phyloP scores from a whole-genome alignment of 1,140 invertebrate species.

The Anoplophora glabripennis region DNA sequence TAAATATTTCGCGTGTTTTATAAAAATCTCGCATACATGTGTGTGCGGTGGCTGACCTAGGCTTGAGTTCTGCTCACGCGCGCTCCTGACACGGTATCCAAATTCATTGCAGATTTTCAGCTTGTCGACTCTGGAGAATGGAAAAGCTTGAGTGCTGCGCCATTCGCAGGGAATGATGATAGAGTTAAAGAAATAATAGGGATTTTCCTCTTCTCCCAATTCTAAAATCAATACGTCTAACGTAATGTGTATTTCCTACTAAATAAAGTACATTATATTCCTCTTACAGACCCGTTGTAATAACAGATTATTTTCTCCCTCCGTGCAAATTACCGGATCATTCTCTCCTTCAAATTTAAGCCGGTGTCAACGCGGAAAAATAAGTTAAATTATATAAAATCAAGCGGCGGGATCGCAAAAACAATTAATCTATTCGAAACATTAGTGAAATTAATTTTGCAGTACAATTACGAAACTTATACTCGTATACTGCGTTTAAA shows the following conservation, averaged over 20 bases:
- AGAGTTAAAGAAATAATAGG: conserved; percentile 47
- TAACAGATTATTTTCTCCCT: not conserved
- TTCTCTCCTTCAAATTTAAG: not conserved
- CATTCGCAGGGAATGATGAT: conserved; percentile 45
- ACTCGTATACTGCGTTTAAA: too few species aligned
- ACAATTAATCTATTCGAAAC: too few species aligned
- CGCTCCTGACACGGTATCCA: conserved; percentile 44
- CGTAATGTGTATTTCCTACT: conserved; percentile 27
- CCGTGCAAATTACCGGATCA: not conserved
- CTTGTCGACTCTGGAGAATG: conserved; percentile 46
- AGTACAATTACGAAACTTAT: too few species aligned
- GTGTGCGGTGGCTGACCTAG: not conserved
- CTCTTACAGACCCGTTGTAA: not conserved
- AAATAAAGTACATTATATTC: conserved; percentile 11
- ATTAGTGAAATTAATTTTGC: too few species aligned
- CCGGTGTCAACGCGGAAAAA: too few species aligned
- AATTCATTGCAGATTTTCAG: conserved; percentile 50
- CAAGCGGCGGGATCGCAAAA: too few species aligned
- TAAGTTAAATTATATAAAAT: too few species aligned
- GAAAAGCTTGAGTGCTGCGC: conserved; percentile 42
- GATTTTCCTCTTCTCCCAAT: conserved; percentile 41
- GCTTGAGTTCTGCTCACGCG: conserved; percentile 34
- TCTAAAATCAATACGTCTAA: conserved; percentile 40
- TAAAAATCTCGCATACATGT: conserved; percentile 1
- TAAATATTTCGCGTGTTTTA: conserved; percentile 19